Evolutionary conservation across 2,113 vertebrate species (phyloP), one percentile per base, ranked within the genome.

Genomic region (Atrichornis clamosus): DNA sequence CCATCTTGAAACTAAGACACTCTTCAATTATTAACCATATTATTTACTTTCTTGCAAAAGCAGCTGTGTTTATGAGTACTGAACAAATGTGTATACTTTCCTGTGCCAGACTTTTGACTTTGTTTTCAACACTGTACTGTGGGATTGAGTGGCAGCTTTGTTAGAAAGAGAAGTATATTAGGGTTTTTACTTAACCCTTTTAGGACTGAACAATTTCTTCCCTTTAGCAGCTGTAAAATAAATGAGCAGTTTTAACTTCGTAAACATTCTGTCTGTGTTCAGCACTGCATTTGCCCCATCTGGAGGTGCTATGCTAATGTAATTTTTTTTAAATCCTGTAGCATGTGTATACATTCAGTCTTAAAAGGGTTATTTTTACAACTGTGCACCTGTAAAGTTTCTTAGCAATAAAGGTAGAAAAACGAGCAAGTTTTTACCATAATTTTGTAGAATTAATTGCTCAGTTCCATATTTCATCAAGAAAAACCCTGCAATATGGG

Each of bases 341-440:
- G 97, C 96, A 95, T 95, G 93, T 96, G 27, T 97, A 86, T 86
- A 64, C 98, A 98, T 98, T 99, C 98, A 98, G 98, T 99, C 98
- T 98, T 98, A 98, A 98, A 98, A 98, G 98, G 98, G 98, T 98
- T 98, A 97, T 97, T 98, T 98, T 98, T 99, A 98, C 98, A 98
- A 98, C 98, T 98, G 98, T 99, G 98, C 99, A 98, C 98, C 99
- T 99, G 98, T 99, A 99, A 99, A 98, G 95, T 99, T 99, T 98
- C 97, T 98, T 99, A 99, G 99, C 99, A 99, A 99, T 99, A 99
- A 90, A 99, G 97, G 97, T 99, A 98, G 98, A 99, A 98, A 98
- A 98, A 98, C 87, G 98, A 99, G 98, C 98, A 98, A 97, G 97
- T 98, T 98, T 98, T 98, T 98, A 98, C 98, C 97, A 98, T 98